Base-by-base conservation (phyloP, 1,140 invertebrate genomes). In the Dendrolimus punctatus region DNA sequence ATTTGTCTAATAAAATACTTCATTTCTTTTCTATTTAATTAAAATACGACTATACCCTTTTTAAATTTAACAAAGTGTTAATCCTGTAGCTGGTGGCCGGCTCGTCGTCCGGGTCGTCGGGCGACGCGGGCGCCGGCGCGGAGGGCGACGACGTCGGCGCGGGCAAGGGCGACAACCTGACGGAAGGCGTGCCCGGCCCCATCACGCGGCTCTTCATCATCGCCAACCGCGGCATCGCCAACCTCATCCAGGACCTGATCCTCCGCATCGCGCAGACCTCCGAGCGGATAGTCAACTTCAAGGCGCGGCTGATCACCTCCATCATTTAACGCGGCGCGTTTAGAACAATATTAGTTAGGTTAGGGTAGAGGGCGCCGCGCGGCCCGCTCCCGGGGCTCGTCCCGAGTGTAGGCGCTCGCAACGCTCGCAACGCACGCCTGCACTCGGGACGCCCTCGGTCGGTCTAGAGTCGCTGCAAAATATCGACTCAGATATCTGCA, bases 211-310 rank as follows among this genome's bases (percentile, higher is more conserved):
- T 95, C 6, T 94, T 95, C 73, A 93, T 95, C 62, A 91, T 95
- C 60, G 93, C 93, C 62, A 95, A 95, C 78, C 88, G 94, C 63
- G 94, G 94, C 58, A 91, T 95, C 65, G 93, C 94, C 64, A 95
- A 95, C 79, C 89, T 95, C 62, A 90, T 95, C 57, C 94, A 95
- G 80, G 94, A 95, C 84, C 90, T 95, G 64, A 95, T 95, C 85
- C 89, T 95, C 90, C 93, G 94, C 72, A 89, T 95, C 72, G 94
- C 94, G 45, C 93, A 94, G 75, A 95, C 94, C 66, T 95, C 94
- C 79, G 94, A 95, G 84, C 91, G 93, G 81, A 93, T 95, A 87
- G 94, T 95, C 69, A 95, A 95, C 91, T 95, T 95, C 92, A 95
- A 95, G 88, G 94, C 94, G 71, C 91, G 94, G 90, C 89, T 95